These are phyloP conservation scores for Caenorhabditis macrosperma DNA, from an alignment of 2,888 invertebrate species.

Conservation along the genomic window DNA sequence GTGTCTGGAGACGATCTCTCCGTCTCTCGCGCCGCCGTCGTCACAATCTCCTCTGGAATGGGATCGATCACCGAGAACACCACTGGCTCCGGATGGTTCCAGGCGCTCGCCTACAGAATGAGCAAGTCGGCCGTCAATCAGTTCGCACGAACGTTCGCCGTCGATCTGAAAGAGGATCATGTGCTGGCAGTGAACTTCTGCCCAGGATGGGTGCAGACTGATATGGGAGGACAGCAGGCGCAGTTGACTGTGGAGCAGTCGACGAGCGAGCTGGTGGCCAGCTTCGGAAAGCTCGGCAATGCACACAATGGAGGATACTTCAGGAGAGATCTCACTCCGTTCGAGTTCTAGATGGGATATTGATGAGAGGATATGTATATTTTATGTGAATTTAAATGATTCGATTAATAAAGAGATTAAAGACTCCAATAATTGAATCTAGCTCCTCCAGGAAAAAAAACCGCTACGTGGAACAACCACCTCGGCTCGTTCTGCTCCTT, in stretches of 20 bases:
- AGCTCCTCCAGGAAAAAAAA: too few species aligned
- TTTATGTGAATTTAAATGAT: too few species aligned
- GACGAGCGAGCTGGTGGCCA: slow-evolving; percentile 41
- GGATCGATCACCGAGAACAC: slow-evolving; percentile 60
- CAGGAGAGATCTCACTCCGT: slow-evolving; percentile 42
- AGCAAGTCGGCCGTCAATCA: slow-evolving; percentile 71
- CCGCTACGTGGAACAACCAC: too few species aligned
- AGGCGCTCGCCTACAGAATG: slow-evolving; percentile 59
- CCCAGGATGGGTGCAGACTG: slow-evolving; percentile 72
- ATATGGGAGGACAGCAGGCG: slow-evolving; percentile 68
- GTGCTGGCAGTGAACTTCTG: slow-evolving; percentile 65
- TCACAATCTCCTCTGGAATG: slow-evolving; percentile 60
- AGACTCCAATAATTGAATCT: too few species aligned
- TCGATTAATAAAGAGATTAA: too few species aligned
- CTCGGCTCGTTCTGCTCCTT: too few species aligned
- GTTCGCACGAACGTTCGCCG: slow-evolving; percentile 63
- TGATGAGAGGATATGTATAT: too few species aligned
- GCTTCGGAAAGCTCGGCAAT: slow-evolving; percentile 49
- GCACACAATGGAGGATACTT: slow-evolving; percentile 62
- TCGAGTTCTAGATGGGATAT: slow-evolving; percentile 24
- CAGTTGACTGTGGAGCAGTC: slow-evolving; percentile 57
- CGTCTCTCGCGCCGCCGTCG: slow-evolving; percentile 39
- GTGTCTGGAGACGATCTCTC: slow-evolving; percentile 39
- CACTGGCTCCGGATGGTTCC: slow-evolving; percentile 53
- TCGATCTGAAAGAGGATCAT: slow-evolving; percentile 57